phyloP scores from a whole-genome alignment of 2,113 vertebrate genomes.

The Pagrus major region DNA sequence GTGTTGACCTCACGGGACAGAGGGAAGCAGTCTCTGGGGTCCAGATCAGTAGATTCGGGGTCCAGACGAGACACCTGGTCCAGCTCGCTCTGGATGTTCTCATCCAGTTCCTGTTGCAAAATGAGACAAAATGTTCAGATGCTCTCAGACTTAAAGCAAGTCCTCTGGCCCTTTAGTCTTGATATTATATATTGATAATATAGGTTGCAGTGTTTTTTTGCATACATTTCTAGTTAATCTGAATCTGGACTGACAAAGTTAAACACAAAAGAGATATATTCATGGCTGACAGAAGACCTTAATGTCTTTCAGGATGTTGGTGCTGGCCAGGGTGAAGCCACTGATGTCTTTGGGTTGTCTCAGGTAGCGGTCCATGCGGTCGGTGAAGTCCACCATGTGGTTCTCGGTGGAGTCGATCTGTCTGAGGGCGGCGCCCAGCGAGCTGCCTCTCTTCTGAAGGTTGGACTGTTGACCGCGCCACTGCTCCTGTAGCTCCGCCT shows the following conservation, averaged over 20 bases:
- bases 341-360: conserved; percentile 84
- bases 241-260: neutral
- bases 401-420: conserved; percentile 88
- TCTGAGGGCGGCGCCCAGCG: conserved; percentile 85
- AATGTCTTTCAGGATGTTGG: conserved; percentile 83
- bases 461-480: conserved; percentile 84
- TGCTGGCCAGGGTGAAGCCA: conserved; percentile 81
- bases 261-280: fast-evolving
- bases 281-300: conserved; percentile 71
- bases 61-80: conserved; percentile 85
- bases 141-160: neutral
- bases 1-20: conserved; percentile 80
- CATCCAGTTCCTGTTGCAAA: conserved; percentile 79
- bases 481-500: conserved; percentile 79
- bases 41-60: conserved; percentile 81
- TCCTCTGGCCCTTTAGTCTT: too few species aligned
- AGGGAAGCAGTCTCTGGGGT: conserved; percentile 85
- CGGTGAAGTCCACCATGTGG: conserved; percentile 82
- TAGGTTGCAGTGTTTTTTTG: neutral
- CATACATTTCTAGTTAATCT: neutral
- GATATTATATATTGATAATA: too few species aligned
- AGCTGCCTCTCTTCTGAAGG: conserved; percentile 87
- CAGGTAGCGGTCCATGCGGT: conserved; percentile 82
- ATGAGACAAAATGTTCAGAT: neutral
- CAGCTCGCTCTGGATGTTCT: conserved; percentile 85